phyloP scores from a whole-genome alignment of 2,113 vertebrate species.

The Noctilio leporinus region DNA sequence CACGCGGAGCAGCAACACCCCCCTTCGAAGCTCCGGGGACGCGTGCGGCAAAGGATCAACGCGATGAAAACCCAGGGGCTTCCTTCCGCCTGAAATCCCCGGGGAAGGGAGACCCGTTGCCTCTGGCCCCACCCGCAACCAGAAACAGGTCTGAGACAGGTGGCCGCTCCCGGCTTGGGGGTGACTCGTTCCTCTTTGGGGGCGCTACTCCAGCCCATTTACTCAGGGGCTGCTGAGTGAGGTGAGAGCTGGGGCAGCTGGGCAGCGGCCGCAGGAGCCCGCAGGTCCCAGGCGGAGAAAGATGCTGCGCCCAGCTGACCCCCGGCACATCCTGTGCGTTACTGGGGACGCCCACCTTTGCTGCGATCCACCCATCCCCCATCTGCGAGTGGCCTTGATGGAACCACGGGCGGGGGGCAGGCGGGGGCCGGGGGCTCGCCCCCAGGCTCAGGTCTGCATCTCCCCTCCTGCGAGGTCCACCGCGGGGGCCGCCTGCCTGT shows the following conservation, averaged over 20 bases:
- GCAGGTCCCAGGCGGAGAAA: background rate
- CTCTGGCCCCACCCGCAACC: background rate
- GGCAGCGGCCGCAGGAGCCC: rapidly evolving
- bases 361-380: rapidly evolving
- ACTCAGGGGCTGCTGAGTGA: background rate
- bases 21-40: background rate
- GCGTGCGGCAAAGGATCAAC: rapidly evolving
- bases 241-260: background rate
- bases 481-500: background rate
- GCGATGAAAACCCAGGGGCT: background rate
- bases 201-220: no score
- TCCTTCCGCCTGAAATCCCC: background rate
- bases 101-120: background rate
- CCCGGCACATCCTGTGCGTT: background rate
- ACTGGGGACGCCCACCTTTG: background rate
- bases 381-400: background rate
- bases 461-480: no score
- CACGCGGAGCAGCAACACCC: background rate
- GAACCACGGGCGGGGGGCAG: rapidly evolving
- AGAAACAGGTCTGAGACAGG: background rate
- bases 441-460: no score
- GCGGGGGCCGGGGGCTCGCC: no score
- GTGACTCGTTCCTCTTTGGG: no score
- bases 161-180: background rate
- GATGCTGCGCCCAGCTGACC: rapidly evolving